phyloP scores from a whole-genome alignment of 2,888 invertebrate species.

The Cerceris ruficornis region DNA sequence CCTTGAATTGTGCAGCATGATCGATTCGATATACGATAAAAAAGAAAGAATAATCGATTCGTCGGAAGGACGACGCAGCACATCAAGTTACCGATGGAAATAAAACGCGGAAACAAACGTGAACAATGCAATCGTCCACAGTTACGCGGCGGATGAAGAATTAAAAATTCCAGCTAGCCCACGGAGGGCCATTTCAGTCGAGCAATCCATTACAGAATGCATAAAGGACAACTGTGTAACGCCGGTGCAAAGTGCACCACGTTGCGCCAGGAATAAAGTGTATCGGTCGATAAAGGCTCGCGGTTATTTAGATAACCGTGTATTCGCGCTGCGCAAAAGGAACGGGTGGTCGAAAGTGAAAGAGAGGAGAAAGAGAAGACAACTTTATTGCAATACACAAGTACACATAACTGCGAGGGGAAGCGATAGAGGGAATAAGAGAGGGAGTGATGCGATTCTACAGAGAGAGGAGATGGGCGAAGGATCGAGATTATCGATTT shows the following conservation, averaged over 20 bases:
- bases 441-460: slow-evolving; percentile 4
- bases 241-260: slow-evolving; percentile 3
- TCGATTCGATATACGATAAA: too few species aligned
- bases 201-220: slow-evolving; percentile 2
- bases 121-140: not conserved
- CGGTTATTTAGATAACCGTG: slow-evolving; percentile 58
- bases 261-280: slow-evolving; percentile 20
- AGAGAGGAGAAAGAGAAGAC: not conserved
- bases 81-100: not conserved
- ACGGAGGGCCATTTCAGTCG: too few species aligned
- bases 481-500: slow-evolving; percentile 62
- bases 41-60: too few species aligned
- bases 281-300: slow-evolving; percentile 51
- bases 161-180: slow-evolving; percentile 1
- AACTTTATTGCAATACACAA: slow-evolving; percentile 11
- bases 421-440: slow-evolving; percentile 4
- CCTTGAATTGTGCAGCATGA: too few species aligned
- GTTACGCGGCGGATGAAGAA: not conserved
- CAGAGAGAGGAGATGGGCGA: not conserved
- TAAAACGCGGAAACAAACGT: not conserved
- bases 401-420: not conserved
- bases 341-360: slow-evolving; percentile 11
- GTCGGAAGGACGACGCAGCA: not conserved
- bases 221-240: not conserved
- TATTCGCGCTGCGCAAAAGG: slow-evolving; percentile 35